A percentile compares a stretch with the other conserved stretches of the same genome.
These are phyloP conservation scores for Xenus cinereus DNA, from an alignment of 2,113 vertebrate genomes.

Conservation along the genomic window DNA sequence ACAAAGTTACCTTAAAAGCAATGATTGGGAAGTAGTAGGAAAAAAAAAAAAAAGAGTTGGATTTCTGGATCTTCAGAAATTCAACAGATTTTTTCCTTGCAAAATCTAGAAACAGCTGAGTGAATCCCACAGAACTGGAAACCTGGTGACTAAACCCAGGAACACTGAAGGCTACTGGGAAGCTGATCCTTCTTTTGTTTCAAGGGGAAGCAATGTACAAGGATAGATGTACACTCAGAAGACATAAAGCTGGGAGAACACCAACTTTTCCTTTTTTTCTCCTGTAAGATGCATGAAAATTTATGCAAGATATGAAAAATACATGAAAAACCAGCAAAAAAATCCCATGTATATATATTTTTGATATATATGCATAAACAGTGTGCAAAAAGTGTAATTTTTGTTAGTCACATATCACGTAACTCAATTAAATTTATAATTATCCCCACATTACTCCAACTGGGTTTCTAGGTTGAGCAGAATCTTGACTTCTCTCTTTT, in stretches of 20 bases:
- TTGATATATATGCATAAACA: not conserved
- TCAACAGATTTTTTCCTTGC: not conserved
- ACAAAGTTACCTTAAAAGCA: not conserved
- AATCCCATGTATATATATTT: not conserved
- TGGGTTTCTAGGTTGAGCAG: not conserved
- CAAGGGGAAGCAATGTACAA: not conserved
- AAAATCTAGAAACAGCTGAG: not conserved
- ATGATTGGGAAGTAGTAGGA: fast-evolving
- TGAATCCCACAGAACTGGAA: not conserved
- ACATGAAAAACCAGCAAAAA: not conserved
- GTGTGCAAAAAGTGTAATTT: not conserved
- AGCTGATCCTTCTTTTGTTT: not conserved
- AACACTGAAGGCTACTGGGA: not conserved
- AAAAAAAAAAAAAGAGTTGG: not conserved
- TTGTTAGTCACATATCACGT: not conserved
- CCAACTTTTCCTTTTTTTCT: not conserved
- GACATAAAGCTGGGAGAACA: not conserved
- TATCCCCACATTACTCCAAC: not conserved
- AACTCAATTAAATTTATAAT: not conserved
- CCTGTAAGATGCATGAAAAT: not conserved
- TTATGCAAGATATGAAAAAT: not conserved
- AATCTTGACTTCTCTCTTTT: not conserved
- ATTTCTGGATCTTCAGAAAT: not conserved
- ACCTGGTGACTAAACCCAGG: not conserved
- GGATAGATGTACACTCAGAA: not conserved